These are phyloP conservation scores for Leptinotarsa lineolata DNA, from an alignment of 1,140 invertebrate species.

Conservation along the genomic window DNA sequence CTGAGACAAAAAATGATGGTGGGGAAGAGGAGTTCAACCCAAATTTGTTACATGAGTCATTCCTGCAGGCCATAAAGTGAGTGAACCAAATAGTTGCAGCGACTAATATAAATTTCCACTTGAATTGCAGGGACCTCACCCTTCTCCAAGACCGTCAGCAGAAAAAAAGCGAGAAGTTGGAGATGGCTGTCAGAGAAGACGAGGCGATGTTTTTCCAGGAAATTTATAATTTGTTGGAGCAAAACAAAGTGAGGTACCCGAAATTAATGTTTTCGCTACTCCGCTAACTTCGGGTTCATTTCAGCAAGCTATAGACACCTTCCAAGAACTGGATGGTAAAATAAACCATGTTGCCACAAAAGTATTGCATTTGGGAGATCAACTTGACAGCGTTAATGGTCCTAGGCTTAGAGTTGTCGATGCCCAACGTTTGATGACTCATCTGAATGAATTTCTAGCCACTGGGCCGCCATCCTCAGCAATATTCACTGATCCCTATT, in stretches of 20 bases:
- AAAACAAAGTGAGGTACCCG: conserved; percentile 72
- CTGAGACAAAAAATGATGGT: conserved; percentile 69
- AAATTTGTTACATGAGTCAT: conserved; percentile 83
- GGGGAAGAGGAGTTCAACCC: conserved; percentile 74
- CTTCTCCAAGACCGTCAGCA: conserved; percentile 83
- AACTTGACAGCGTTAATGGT: conserved; percentile 94
- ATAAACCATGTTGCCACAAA: conserved; percentile 97
- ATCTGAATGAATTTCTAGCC: conserved; percentile 91
- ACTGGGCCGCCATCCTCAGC: conserved; percentile 83
- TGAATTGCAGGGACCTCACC: conserved; percentile 65
- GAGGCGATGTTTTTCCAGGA: conserved; percentile 82
- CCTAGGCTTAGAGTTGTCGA: conserved; percentile 92
- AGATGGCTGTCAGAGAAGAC: conserved; percentile 82
- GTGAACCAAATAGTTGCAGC: background rate
- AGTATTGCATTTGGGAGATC: conserved; percentile 96
- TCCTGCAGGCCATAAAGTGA: conserved; percentile 87
- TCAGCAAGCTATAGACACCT: conserved; percentile 80
- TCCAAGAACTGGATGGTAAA: conserved; percentile 91
- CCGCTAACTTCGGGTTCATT: conserved; percentile 41
- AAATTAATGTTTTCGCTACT: background rate
- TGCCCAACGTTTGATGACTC: conserved; percentile 90
- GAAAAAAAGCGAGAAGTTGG: conserved; percentile 85
- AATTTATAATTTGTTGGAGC: conserved; percentile 82
- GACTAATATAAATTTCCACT: conserved; percentile 28
- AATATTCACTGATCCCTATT: conserved; percentile 84